These are phyloP conservation scores for Grammomys dolichurus DNA, from an alignment of 2,113 vertebrate species.

Conservation along the genomic window DNA sequence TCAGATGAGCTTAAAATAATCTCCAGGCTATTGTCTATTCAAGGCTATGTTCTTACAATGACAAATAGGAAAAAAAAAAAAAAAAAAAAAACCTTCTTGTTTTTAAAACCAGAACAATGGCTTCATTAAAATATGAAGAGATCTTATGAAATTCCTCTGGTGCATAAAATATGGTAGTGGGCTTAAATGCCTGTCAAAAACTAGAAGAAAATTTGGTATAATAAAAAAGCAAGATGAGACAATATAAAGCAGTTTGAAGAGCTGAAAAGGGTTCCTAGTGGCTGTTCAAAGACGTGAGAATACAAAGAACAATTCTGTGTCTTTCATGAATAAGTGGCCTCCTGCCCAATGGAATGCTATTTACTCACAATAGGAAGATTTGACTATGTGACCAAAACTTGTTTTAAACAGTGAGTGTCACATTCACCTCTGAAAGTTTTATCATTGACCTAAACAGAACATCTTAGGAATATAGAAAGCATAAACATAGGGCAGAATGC, in stretches of 20 bases:
- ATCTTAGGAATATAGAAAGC: neutral
- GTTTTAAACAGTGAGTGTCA: conserved; percentile 41
- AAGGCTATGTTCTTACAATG: conserved; percentile 22
- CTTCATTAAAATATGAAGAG: conserved; percentile 18
- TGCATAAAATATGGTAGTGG: neutral
- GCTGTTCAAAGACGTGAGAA: conserved; percentile 36
- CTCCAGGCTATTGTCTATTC: conserved; percentile 21
- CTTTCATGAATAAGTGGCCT: neutral
- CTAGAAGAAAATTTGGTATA: conserved; percentile 13
- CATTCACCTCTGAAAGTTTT: conserved; percentile 49
- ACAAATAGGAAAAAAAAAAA: neutral
- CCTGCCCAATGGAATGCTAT: neutral
- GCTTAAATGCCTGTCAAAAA: conserved; percentile 17
- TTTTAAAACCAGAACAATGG: conserved; percentile 36
- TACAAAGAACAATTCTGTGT: conserved; percentile 39
- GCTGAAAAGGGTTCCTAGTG: neutral
- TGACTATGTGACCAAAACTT: neutral
- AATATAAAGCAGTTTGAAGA: conserved; percentile 24
- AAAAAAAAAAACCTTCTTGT: neutral
- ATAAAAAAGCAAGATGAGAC: conserved; percentile 38
- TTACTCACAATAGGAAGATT: conserved; percentile 34
- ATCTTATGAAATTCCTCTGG: conserved; percentile 37
- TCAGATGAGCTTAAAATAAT: conserved; percentile 42
- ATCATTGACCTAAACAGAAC: conserved; percentile 45
- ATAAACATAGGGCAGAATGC: neutral